phyloP scores from a whole-genome alignment of 2,113 vertebrate genomes.

The Petromus typicus region DNA sequence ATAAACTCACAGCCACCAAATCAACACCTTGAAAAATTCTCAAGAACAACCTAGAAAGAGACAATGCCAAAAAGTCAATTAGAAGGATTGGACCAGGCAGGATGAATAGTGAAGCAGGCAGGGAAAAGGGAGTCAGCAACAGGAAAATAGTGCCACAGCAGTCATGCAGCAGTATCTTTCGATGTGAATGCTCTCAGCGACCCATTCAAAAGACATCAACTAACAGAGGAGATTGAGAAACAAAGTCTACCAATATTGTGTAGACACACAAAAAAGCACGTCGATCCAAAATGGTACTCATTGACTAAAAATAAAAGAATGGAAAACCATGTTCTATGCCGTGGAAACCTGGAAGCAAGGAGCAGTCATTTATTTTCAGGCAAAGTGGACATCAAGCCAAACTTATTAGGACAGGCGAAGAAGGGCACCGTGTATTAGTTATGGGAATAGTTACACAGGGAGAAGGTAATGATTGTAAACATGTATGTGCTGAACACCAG shows the following conservation, averaged over 20 bases:
- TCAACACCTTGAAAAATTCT: background rate
- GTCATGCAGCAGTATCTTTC: background rate
- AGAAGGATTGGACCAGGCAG: background rate
- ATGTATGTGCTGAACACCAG: background rate
- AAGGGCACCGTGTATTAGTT: background rate
- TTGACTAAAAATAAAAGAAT: background rate
- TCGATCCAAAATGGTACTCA: background rate
- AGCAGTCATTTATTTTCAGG: background rate
- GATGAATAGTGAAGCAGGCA: background rate
- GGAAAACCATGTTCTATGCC: background rate
- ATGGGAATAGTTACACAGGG: background rate
- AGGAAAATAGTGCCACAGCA: background rate
- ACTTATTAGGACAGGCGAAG: background rate
- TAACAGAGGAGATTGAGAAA: background rate
- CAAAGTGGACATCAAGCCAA: background rate
- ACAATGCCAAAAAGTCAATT: background rate
- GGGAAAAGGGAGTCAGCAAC: background rate
- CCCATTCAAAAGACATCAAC: background rate
- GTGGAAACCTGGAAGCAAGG: background rate
- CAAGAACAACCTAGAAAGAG: background rate
- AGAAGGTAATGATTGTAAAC: background rate
- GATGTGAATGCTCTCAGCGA: background rate
- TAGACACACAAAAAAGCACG: background rate
- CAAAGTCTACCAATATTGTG: background rate
- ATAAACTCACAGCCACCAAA: background rate